Evolutionary conservation across 64 coral and sea anemone species (phyloP).

Genomic region (Actinia equina): DNA sequence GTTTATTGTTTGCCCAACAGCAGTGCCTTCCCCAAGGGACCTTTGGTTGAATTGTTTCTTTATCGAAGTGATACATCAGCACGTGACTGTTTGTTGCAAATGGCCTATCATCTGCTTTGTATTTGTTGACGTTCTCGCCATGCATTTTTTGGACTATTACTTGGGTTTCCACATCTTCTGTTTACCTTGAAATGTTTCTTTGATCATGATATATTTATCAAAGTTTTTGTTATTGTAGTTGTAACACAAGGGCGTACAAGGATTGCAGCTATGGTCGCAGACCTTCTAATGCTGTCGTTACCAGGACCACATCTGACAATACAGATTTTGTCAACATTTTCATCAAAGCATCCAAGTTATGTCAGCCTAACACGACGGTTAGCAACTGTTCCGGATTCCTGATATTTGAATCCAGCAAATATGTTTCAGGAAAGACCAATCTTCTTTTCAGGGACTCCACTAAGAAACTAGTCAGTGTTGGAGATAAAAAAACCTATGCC

Average conservation of each 20-base stretch:
- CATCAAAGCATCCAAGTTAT: not conserved
- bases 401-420: conserved; percentile 33
- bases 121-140: too few species aligned
- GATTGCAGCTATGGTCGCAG: conserved; percentile 6
- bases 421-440: not conserved
- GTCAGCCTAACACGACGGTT: not conserved
- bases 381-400: not conserved
- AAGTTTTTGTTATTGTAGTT: not conserved
- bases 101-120: too few species aligned
- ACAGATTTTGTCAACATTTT: not conserved
- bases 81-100: too few species aligned
- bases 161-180: too few species aligned
- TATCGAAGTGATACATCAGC: too few species aligned
- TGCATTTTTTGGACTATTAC: too few species aligned
- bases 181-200: too few species aligned
- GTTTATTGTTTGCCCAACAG: too few species aligned
- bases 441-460: conserved; percentile 78
- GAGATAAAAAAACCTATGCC: conserved; percentile 3
- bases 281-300: conserved; percentile 28
- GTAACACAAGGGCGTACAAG: not conserved
- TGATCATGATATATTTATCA: not conserved
- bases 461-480: conserved; percentile 27
- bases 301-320: not conserved
- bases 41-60: too few species aligned
- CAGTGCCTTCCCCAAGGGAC: too few species aligned